Evolutionary conservation across 2,888 invertebrate species (phyloP), one percentile per base, ranked within the genome.

Genomic region (Callyntrura guangdongensis): DNA sequence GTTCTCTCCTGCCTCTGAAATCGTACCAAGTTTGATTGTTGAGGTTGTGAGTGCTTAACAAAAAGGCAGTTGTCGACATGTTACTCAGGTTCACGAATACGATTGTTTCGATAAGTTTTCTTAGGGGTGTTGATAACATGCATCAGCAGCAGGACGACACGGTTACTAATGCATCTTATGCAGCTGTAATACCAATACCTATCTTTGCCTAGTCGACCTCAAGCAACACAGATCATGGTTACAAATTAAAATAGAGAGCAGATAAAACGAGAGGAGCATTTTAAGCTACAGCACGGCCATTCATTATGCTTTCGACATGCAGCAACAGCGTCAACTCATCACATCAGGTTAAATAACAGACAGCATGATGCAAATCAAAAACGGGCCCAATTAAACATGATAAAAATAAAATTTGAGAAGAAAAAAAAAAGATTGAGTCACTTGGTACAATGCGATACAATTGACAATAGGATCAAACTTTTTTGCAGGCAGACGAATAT

Each of bases 391-490:
- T 36, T 36, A 36, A 36, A 36, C 36, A 36, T 67, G 81, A 81
- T 67, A 59, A 67, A n/a, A 59, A 77, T 22, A 79, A 56, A 72
- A 8, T 25, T 79, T 36, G 79, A 79, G 56, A 36, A n/a, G n/a
- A n/a, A n/a, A n/a, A n/a, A 9, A 25, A 77, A 83, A 67, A 59
- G 59, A 64, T 83, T 56, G 67, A 83, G 67, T 22, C 83, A 72
- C 45, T 84, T 56, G 82, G 45, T 64, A 64, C 45, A 82, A 64
- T 22, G 8, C 11, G 53, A n/a, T 53, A 53, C 53, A 53, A 53
- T 53, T 53, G 53, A 53, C n/a, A 53, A 47, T 67, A 47, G 3
- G 49, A 20, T 59, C 69, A 36, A n/a, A 69, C 36, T n/a, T 36
- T 36, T n/a, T 61, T 61, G 17, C 61, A 20, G 36, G n/a, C n/a